These are phyloP conservation scores for Aporrectodea caliginosa DNA, from an alignment of 1,140 invertebrate species.

Conservation along the genomic window DNA sequence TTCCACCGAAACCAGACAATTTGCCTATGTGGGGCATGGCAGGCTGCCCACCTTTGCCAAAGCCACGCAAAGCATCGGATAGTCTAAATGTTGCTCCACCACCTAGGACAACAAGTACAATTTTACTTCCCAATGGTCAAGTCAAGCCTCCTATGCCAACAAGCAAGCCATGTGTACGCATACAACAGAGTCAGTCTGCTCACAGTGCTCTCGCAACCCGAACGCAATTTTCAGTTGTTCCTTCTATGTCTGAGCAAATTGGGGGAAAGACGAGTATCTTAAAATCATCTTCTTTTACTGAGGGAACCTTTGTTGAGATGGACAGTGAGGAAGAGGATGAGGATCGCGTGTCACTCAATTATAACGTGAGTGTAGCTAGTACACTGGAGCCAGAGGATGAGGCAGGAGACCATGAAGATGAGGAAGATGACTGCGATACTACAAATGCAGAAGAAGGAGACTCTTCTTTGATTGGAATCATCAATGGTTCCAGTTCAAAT, in stretches of 20 bases:
- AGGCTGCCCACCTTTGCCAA: constrained; percentile 1
- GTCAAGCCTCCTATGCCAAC: background rate
- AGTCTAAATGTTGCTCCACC: background rate
- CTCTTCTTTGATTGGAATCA: background rate
- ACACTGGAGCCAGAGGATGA: background rate
- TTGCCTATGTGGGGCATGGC: background rate
- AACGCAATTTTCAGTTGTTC: background rate
- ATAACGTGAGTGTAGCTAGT: background rate
- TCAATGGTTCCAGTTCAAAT: background rate
- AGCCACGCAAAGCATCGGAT: constrained; percentile 1
- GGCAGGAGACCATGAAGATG: background rate
- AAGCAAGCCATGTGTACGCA: constrained; percentile 10
- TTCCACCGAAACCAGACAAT: constrained; percentile 30
- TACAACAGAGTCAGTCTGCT: background rate
- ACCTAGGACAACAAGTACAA: background rate
- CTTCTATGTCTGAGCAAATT: background rate
- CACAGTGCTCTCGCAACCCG: background rate
- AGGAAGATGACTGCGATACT: background rate
- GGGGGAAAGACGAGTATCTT: background rate
- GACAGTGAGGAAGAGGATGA: constrained; percentile 10
- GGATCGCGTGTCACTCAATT: background rate
- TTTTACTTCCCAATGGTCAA: background rate
- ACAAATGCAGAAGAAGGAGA: too few relatives aligned
- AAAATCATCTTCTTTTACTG: background rate
- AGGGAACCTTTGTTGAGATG: background rate